These are phyloP conservation scores for Drosophila mojavensis DNA, from an alignment of 1,140 invertebrate genomes.

Conservation along the genomic window DNA sequence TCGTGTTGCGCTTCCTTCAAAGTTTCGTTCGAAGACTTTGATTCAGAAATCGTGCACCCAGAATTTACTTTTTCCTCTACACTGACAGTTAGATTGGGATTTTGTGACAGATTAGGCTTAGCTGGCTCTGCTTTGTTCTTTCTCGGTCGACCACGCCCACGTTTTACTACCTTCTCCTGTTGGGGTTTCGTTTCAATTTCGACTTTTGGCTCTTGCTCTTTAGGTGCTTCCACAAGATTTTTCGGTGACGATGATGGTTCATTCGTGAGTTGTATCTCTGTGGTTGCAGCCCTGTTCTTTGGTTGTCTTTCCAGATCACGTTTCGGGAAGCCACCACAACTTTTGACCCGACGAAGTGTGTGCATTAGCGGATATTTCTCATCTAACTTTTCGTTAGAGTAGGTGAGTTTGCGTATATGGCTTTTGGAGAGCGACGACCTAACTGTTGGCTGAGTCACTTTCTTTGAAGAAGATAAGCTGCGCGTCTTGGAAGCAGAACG, in stretches of 20 bases:
- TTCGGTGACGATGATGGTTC: neutral
- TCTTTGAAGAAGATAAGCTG: slow-evolving; percentile 48
- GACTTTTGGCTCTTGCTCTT: neutral
- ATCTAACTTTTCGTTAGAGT: slow-evolving; percentile 57
- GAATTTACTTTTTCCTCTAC: neutral
- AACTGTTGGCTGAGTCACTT: neutral
- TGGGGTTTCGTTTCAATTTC: neutral
- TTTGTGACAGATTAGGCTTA: neutral
- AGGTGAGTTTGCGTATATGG: slow-evolving; percentile 64
- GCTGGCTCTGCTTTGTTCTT: slow-evolving; percentile 3
- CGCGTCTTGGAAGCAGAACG: slow-evolving; percentile 60
- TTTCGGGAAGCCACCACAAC: slow-evolving; percentile 36
- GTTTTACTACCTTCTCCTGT: neutral
- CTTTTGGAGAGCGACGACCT: neutral
- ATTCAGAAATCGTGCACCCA: neutral
- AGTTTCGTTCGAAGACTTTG: neutral
- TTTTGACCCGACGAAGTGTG: slow-evolving; percentile 35
- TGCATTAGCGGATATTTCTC: neutral
- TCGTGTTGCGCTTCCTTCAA: neutral
- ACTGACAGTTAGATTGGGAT: neutral
- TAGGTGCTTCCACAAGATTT: no score
- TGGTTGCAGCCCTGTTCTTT: slow-evolving; percentile 33
- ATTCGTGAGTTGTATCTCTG: slow-evolving; percentile 7
- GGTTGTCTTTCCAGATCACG: neutral
- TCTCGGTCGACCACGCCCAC: slow-evolving; percentile 42